Conservation (phyloP, 2,113 vertebrate genomes). For the Crotalus helleri region DNA sequence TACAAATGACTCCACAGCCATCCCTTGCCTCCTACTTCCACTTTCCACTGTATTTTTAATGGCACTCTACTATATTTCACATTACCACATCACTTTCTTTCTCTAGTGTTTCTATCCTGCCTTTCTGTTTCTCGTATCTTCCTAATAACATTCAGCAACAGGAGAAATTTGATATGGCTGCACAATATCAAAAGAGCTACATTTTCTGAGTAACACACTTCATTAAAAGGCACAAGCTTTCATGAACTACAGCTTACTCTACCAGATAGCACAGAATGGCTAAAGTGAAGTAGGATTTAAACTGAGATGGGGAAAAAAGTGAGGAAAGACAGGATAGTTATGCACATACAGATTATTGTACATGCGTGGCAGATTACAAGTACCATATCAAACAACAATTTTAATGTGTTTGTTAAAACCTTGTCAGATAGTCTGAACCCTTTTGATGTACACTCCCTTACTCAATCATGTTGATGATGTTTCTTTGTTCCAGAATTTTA, state of each 20-base stretch:
- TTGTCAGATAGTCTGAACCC: neutral
- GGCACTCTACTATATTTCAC: neutral
- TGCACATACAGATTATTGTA: neutral
- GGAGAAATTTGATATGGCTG: neutral
- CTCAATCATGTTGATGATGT: neutral
- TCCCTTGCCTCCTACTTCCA: neutral
- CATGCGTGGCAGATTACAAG: neutral
- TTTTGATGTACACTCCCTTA: neutral
- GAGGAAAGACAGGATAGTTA: neutral
- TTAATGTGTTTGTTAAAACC: neutral
- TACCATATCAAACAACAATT: neutral
- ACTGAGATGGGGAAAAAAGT: neutral
- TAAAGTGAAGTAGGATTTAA: neutral
- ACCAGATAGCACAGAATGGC: neutral
- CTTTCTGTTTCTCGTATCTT: neutral
- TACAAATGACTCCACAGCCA: neutral
- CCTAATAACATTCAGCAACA: neutral
- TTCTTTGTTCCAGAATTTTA: neutral
- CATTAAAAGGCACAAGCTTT: neutral
- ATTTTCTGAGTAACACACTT: neutral
- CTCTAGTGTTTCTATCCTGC: neutral
- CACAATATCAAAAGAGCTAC: neutral
- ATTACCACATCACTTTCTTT: neutral
- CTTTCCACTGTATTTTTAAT: neutral
- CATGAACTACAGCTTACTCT: neutral